Evolutionary conservation across 2,797 vertebrate genomes (phyloP).

Genomic region (Paedocypris micromegethes): DNA sequence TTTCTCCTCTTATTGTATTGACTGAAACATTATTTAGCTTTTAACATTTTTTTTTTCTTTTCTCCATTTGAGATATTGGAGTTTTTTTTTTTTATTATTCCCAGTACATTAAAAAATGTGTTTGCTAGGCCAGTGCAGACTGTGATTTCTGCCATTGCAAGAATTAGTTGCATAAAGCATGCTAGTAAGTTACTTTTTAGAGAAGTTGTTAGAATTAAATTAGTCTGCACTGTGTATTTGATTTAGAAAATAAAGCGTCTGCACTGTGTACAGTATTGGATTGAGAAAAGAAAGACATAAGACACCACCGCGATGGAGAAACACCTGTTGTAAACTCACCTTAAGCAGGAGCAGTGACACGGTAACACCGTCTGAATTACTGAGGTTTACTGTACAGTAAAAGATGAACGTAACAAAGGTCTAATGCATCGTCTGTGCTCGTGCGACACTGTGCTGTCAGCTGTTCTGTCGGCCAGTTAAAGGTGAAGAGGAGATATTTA

Average conservation of each 20-base stretch:
- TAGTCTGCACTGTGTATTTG: too few species aligned
- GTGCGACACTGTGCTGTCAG: constrained; percentile 35
- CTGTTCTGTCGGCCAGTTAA: constrained; percentile 54
- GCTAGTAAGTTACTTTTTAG: constrained; percentile 1
- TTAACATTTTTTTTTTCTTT: too few species aligned
- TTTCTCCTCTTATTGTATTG: constrained; percentile 30
- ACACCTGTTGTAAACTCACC: constrained; percentile 74
- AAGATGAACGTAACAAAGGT: neutral
- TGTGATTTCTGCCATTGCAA: neutral
- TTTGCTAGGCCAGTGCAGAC: neutral
- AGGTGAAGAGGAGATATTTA: constrained; percentile 63
- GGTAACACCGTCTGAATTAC: constrained; percentile 24
- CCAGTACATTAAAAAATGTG: too few species aligned
- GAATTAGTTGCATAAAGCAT: neutral
- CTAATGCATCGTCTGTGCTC: constrained; percentile 45
- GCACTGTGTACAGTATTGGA: too few species aligned
- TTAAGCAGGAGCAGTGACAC: constrained; percentile 59
- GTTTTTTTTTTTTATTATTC: neutral
- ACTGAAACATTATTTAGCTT: constrained; percentile 3
- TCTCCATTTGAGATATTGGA: neutral
- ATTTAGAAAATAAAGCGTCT: too few species aligned
- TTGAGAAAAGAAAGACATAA: constrained; percentile 5
- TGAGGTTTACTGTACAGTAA: neutral
- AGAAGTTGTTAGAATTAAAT: too few species aligned
- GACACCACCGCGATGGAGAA: constrained; percentile 41